phyloP scores from a whole-genome alignment of 1,140 invertebrate species.

The Zaprionus camerounensis region DNA sequence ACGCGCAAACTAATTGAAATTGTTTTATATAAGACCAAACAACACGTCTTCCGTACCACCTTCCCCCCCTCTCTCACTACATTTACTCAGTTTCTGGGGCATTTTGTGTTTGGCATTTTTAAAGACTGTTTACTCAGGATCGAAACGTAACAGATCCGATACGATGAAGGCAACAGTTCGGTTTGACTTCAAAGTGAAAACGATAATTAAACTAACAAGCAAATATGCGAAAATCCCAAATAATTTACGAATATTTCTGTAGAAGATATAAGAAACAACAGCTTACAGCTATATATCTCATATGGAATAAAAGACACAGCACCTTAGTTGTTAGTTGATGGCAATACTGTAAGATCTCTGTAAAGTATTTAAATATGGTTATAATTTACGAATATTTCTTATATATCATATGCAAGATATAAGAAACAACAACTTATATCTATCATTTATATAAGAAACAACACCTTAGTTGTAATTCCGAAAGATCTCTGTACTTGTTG shows the following conservation, averaged over 20 bases:
- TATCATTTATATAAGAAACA: not conserved
- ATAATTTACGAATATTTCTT: not conserved
- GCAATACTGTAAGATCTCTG: no score
- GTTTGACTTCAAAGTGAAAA: constrained; percentile 45
- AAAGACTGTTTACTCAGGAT: constrained; percentile 36
- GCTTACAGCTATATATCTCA: not conserved
- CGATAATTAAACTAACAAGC: constrained; percentile 42
- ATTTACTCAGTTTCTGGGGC: constrained; percentile 45
- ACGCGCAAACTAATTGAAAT: constrained; percentile 69
- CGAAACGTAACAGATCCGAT: constrained; percentile 25
- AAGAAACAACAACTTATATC: not conserved
- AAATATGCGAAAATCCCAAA: constrained; percentile 38
- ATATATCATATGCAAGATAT: not conserved
- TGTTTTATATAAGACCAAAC: constrained; percentile 53
- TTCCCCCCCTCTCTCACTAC: not conserved
- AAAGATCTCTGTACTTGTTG: not conserved
- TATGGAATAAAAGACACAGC: not conserved
- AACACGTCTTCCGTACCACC: not conserved
- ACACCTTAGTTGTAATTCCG: not conserved
- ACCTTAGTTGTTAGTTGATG: no score
- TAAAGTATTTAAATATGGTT: no score
- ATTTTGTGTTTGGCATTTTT: constrained; percentile 55
- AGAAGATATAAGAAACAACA: not conserved
- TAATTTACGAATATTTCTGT: not conserved
- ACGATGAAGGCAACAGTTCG: constrained; percentile 2